Conservation (phyloP, 2,797 vertebrate species). For the Gorsachius magnificus region DNA sequence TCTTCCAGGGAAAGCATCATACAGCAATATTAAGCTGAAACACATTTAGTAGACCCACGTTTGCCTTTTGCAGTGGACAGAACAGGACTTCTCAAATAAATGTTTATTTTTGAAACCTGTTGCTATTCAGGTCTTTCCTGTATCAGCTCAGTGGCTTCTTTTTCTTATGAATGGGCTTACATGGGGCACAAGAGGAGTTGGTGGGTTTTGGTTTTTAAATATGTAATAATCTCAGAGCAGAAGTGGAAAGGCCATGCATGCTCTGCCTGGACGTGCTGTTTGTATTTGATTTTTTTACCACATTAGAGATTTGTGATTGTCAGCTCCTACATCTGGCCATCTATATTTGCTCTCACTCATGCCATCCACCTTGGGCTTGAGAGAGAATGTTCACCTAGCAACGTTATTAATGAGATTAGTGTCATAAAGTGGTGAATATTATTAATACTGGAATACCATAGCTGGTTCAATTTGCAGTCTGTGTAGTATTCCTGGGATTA, state of each 20-base stretch:
- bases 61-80: neutral
- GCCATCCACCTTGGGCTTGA: neutral
- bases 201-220: neutral
- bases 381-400: neutral
- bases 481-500: neutral
- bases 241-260: no score
- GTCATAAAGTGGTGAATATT: neutral
- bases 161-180: neutral
- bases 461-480: accelerated
- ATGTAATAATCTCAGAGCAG: neutral
- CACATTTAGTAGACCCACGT: neutral
- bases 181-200: neutral
- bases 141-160: neutral
- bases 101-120: neutral
- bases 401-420: accelerated
- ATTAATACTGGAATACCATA: accelerated
- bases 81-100: neutral
- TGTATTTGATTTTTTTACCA: neutral
- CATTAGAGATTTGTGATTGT: neutral
- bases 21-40: neutral
- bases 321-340: neutral
- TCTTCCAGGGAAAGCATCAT: neutral
- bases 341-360: neutral
- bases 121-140: neutral
- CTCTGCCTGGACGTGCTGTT: neutral